phyloP scores from a whole-genome alignment of 2,797 vertebrate species.

The Lophius americanus region DNA sequence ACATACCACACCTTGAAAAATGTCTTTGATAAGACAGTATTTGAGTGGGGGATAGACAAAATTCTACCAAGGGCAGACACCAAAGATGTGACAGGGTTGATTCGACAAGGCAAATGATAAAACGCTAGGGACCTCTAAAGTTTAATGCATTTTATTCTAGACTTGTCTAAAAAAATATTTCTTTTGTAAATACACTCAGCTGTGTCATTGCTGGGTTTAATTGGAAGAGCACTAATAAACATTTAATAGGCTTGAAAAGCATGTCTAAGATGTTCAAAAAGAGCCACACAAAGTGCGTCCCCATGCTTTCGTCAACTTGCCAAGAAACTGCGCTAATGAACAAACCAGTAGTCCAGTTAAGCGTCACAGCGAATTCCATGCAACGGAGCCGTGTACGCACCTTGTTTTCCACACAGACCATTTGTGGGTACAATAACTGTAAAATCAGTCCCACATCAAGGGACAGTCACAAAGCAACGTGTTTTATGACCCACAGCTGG shows the following conservation, averaged over 20 bases:
- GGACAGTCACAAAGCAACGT: slow-evolving; percentile 70
- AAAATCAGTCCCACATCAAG: slow-evolving; percentile 75
- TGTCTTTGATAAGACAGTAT: slow-evolving; percentile 44
- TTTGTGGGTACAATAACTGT: slow-evolving; percentile 68
- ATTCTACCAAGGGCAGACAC: slow-evolving; percentile 8
- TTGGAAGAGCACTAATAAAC: slow-evolving; percentile 31
- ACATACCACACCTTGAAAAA: slow-evolving; percentile 51
- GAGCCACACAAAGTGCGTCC: slow-evolving; percentile 45
- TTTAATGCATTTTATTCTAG: slow-evolving; percentile 21
- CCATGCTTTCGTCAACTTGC: slow-evolving; percentile 48
- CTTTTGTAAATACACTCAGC: slow-evolving; percentile 24
- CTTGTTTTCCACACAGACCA: slow-evolving; percentile 46
- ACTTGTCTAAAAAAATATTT: slow-evolving; percentile 14
- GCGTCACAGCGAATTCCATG: slow-evolving; percentile 10
- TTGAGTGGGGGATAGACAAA: slow-evolving; percentile 26
- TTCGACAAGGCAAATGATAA: slow-evolving; percentile 18
- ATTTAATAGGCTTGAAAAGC: slow-evolving; percentile 43
- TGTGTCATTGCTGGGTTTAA: slow-evolving; percentile 16
- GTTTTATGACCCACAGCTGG: slow-evolving; percentile 75
- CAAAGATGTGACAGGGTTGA: not conserved
- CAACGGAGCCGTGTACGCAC: slow-evolving; percentile 34
- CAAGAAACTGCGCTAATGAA: slow-evolving; percentile 43
- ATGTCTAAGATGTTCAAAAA: slow-evolving; percentile 46
- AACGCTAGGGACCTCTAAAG: slow-evolving; percentile 12
- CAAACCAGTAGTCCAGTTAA: slow-evolving; percentile 48